phyloP scores from a whole-genome alignment of 2,797 vertebrate genomes.

The Podarcis siculus region DNA sequence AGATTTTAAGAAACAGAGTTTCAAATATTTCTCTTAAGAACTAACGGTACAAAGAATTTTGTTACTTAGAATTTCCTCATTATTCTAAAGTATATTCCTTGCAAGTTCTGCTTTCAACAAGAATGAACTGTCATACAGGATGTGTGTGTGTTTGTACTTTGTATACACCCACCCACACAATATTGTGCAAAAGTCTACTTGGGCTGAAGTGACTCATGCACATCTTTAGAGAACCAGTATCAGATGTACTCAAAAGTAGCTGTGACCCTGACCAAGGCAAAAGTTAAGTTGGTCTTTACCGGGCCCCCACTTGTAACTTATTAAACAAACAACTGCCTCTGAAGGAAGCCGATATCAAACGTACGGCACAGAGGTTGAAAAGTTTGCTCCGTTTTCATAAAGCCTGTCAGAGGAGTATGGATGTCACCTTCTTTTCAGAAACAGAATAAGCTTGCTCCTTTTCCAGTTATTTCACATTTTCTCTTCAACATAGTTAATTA shows the following conservation, averaged over 20 bases:
- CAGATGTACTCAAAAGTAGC: neutral
- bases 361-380: neutral
- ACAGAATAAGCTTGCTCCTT: neutral
- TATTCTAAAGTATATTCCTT: neutral
- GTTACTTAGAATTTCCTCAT: neutral
- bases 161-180: too few relatives aligned
- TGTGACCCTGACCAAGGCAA: neutral
- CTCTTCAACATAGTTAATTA: neutral
- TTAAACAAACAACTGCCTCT: neutral
- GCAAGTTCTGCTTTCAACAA: neutral
- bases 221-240: neutral
- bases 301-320: neutral
- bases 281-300: neutral
- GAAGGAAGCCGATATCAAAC: neutral
- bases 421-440: neutral
- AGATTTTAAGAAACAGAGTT: neutral
- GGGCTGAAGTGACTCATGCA: neutral
- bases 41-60: neutral
- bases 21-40: neutral
- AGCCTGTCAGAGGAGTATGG: neutral
- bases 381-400: neutral
- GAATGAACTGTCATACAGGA: neutral
- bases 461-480: neutral
- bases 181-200: neutral
- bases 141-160: too few relatives aligned